A percentile compares a stretch with the other conserved stretches of the same genome.
Conservation (phyloP, 2,797 vertebrate species). For the Aplochiton taeniatus region DNA sequence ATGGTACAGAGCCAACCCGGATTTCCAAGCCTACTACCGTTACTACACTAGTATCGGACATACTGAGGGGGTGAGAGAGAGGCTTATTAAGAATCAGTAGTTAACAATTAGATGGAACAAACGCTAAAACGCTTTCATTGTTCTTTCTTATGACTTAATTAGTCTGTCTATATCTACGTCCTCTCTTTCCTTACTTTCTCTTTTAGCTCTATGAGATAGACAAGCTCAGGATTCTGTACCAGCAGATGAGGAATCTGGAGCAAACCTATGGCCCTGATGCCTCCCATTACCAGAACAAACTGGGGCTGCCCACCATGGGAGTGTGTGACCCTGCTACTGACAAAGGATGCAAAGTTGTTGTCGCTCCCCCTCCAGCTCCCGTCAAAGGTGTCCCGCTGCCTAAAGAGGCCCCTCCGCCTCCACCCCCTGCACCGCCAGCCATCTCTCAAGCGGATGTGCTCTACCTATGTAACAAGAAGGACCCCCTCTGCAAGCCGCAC, state of each 20-base stretch:
- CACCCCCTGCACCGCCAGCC: slow-evolving; percentile 28
- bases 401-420: slow-evolving; percentile 32
- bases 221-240: slow-evolving; percentile 80
- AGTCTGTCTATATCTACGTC: background rate
- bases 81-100: too few species aligned
- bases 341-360: slow-evolving; percentile 66
- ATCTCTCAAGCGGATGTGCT: slow-evolving; percentile 73
- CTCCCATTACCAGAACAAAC: slow-evolving; percentile 73
- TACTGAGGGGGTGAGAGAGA: slow-evolving; percentile 76
- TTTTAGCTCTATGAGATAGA: slow-evolving; percentile 82
- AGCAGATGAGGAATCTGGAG: slow-evolving; percentile 81
- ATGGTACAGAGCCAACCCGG: slow-evolving; percentile 76
- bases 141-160: background rate
- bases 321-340: slow-evolving; percentile 76
- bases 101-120: too few species aligned
- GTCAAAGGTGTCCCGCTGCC: slow-evolving; percentile 61
- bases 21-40: slow-evolving; percentile 83
- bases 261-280: slow-evolving; percentile 75
- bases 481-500: slow-evolving; percentile 79
- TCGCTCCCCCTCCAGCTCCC: slow-evolving; percentile 20
- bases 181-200: background rate
- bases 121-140: background rate
- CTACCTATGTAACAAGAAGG: slow-evolving; percentile 75
- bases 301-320: slow-evolving; percentile 63
- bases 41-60: slow-evolving; percentile 85